Percentiles rank a stretch among this genome's conserved stretches.
Evolutionary conservation across 2,113 vertebrate genomes (phyloP).

Genomic region (Nannospalax galili): DNA sequence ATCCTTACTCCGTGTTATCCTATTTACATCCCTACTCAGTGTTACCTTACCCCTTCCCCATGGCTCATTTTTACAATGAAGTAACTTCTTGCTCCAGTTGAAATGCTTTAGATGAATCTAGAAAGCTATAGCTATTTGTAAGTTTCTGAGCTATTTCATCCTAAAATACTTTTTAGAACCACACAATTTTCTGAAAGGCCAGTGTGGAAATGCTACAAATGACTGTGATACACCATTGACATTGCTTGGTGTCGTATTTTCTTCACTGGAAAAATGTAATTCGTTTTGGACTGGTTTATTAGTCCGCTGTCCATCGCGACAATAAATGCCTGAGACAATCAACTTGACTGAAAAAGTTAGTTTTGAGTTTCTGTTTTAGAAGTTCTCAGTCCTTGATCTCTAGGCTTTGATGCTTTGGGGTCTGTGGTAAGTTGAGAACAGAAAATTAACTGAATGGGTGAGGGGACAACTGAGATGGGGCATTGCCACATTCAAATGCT

Average conservation of each 20-base stretch:
- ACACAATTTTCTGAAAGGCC: not conserved
- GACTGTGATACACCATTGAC: not conserved
- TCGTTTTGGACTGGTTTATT: not conserved
- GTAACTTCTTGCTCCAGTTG: not conserved
- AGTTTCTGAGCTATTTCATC: not conserved
- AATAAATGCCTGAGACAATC: not conserved
- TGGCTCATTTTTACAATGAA: not conserved
- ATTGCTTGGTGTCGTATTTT: not conserved
- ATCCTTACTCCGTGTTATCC: too few species aligned
- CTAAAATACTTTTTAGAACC: not conserved
- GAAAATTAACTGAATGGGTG: not conserved
- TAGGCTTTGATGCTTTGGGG: not conserved
- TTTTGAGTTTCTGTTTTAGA: not conserved
- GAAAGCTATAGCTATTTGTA: not conserved
- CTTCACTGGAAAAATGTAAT: not conserved
- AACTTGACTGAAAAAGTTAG: not conserved
- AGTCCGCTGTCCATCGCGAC: not conserved
- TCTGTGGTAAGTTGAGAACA: not conserved
- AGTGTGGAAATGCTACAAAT: not conserved
- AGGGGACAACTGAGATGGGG: not conserved
- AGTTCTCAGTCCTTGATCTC: not conserved
- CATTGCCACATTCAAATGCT: not conserved
- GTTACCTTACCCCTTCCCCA: accelerated
- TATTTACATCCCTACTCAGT: too few species aligned
- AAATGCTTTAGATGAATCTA: not conserved